Evolutionary conservation across 2,797 vertebrate species (phyloP).

Genomic region (Trachops cirrhosus): DNA sequence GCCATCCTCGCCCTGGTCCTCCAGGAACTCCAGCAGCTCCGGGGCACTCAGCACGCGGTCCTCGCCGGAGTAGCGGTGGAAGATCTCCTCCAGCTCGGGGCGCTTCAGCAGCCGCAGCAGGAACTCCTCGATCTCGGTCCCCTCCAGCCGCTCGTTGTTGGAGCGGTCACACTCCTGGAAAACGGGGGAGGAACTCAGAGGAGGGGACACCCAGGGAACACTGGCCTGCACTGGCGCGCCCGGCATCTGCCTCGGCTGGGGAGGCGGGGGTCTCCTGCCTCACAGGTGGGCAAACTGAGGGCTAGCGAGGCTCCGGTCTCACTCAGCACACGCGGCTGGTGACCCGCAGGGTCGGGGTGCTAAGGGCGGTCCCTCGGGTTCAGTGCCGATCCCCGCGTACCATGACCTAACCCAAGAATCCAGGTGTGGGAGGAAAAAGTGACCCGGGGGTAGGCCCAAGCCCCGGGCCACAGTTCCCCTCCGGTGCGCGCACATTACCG

Average conservation of each 20-base stretch:
- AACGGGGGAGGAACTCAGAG: background rate
- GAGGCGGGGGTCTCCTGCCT: background rate
- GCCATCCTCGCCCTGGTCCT: constrained; percentile 91
- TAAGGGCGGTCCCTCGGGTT: background rate
- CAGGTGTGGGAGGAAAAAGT: background rate
- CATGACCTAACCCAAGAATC: background rate
- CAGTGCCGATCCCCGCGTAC: background rate
- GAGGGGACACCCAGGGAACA: background rate
- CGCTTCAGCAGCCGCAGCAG: constrained; percentile 92
- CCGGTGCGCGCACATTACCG: accelerated
- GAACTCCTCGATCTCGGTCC: constrained; percentile 93
- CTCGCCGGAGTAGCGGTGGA: constrained; percentile 90
- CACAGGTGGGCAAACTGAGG: background rate
- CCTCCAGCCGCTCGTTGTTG: constrained; percentile 89
- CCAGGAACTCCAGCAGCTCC: constrained; percentile 93
- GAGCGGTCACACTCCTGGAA: constrained; percentile 92
- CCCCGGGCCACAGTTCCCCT: background rate
- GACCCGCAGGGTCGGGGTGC: background rate
- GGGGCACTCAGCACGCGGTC: constrained; percentile 89
- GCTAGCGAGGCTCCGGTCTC: background rate
- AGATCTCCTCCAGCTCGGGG: constrained; percentile 93
- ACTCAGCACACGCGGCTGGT: background rate
- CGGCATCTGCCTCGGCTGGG: too few species aligned
- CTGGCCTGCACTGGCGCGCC: background rate
- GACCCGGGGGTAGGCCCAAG: background rate